phyloP scores from a whole-genome alignment of 2,113 vertebrate species.

The Atrichornis clamosus region DNA sequence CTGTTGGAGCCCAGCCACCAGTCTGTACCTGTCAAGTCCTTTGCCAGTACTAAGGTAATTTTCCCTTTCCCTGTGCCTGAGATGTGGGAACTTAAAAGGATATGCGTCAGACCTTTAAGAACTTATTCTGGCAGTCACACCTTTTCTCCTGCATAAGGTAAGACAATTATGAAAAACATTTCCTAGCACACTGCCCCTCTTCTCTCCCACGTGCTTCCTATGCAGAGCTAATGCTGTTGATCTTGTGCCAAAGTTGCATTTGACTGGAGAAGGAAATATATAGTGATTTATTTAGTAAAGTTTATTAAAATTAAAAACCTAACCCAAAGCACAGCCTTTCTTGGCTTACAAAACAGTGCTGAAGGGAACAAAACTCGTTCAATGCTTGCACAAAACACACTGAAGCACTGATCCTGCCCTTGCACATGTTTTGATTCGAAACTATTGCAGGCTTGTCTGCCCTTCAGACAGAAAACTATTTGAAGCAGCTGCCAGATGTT shows the following conservation, averaged over 20 bases:
- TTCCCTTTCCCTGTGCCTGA: background rate
- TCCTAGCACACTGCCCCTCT: background rate
- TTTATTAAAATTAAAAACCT: constrained; percentile 17
- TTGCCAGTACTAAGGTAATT: background rate
- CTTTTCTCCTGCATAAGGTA: background rate
- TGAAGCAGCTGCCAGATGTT: constrained; percentile 77
- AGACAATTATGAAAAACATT: background rate
- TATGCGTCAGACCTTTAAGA: background rate
- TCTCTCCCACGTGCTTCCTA: background rate
- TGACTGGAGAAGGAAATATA: background rate
- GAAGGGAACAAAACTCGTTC: background rate
- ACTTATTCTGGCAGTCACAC: background rate
- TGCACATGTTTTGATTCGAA: constrained; percentile 66
- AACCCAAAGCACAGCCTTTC: background rate
- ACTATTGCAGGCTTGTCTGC: constrained; percentile 40
- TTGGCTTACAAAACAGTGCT: background rate
- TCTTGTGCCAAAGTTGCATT: background rate
- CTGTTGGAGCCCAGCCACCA: background rate
- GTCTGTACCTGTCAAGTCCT: background rate
- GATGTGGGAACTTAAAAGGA: background rate
- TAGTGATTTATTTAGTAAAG: background rate
- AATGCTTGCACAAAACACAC: background rate
- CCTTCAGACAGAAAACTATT: constrained; percentile 76
- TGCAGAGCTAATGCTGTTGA: background rate
- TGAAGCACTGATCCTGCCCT: background rate